These are phyloP conservation scores for Plemyria rubiginata DNA, from an alignment of 2,888 invertebrate species.

Conservation along the genomic window DNA sequence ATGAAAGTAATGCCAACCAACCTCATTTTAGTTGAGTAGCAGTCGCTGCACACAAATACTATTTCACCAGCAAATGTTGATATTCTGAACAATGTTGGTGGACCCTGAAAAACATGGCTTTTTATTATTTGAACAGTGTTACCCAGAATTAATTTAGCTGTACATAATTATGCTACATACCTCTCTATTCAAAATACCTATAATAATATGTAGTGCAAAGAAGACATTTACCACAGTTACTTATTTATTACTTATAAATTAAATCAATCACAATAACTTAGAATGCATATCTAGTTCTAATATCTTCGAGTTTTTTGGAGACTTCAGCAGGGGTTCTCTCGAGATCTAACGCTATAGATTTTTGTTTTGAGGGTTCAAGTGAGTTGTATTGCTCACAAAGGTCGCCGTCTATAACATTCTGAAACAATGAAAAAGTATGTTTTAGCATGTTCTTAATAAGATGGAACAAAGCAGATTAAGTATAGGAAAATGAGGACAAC, in stretches of 20 bases:
- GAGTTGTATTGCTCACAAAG: constrained; percentile 99
- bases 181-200: not conserved
- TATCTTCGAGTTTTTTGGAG: constrained; percentile 99
- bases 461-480: not conserved
- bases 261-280: constrained; percentile 78
- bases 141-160: not conserved
- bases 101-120: not conserved
- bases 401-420: constrained; percentile 99
- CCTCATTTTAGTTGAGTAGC: not conserved
- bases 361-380: constrained; percentile 96
- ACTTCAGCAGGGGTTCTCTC: constrained; percentile 98
- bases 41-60: not conserved
- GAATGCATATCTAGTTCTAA: constrained; percentile 99
- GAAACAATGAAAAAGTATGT: constrained; percentile 60
- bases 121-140: not conserved
- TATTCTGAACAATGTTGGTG: not conserved
- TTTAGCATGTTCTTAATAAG: not conserved
- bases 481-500: too few species aligned
- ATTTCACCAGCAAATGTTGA: not conserved
- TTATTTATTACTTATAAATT: constrained; percentile 40
- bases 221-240: constrained; percentile 23
- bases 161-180: not conserved
- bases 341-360: constrained; percentile 96
- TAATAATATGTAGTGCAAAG: too few species aligned
- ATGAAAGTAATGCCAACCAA: not conserved